phyloP scores from a whole-genome alignment of 2,113 vertebrate genomes.

The Heptranchias perlo region DNA sequence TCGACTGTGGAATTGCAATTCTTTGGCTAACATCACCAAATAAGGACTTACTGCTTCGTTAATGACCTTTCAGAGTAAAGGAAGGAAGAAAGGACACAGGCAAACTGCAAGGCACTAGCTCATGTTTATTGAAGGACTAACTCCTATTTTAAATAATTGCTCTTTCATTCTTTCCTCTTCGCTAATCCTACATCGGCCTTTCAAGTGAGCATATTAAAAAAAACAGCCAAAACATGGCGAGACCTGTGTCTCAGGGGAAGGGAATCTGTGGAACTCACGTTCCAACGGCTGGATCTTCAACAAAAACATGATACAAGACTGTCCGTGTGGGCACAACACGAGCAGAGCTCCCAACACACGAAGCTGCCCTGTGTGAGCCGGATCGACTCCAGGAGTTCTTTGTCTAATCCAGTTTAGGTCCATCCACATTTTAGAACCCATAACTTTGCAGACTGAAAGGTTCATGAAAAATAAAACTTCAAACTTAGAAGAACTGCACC shows the following conservation, averaged over 20 bases:
- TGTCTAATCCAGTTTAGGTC: neutral
- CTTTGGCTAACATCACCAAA: neutral
- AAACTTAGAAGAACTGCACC: neutral
- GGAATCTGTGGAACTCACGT: too few relatives aligned
- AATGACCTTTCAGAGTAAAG: too few relatives aligned
- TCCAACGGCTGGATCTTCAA: neutral
- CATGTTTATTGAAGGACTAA: neutral
- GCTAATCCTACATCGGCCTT: neutral
- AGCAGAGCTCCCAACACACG: neutral
- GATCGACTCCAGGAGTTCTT: neutral
- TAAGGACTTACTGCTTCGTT: too few relatives aligned
- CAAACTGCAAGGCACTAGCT: neutral
- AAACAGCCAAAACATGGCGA: neutral
- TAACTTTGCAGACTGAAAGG: neutral
- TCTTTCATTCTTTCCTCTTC: neutral
- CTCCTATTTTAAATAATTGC: neutral
- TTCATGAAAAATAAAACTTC: neutral
- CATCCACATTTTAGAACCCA: neutral
- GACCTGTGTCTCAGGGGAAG: neutral
- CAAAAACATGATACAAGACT: neutral
- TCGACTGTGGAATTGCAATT: neutral
- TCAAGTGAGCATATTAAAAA: neutral
- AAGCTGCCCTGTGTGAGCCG: neutral
- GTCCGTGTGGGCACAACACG: neutral
- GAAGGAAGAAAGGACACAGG: neutral